Evolutionary conservation across 2,113 vertebrate species (phyloP), one percentile per base, ranked within the genome.

Genomic region (Laticauda laticaudata): DNA sequence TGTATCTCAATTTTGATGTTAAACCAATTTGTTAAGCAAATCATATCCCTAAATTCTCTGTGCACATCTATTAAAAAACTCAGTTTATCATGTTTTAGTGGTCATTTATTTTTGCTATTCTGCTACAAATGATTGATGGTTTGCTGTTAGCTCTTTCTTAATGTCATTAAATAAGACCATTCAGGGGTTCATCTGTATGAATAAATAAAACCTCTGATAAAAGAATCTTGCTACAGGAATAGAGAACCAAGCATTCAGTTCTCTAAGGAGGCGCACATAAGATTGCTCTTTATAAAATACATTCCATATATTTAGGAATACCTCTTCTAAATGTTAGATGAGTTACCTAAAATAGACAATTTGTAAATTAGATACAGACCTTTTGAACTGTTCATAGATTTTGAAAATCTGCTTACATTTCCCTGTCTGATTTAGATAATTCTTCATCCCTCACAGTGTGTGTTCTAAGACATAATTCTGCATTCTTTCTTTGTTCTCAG

Each of bases 401-500:
- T 15, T 86, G 55, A 53, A 64, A 86, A 53, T 15, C 2, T 59
- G 21, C 43, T 59, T 1, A 23, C 24, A 34, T 57, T n/a, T 56
- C 10, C 24, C 3, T 12, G 18, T 43, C 43, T 86, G 48, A 15
- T 54, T 26, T 34, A 20, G 34, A 11, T 43, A 3, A 81, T 86
- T 43, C 21, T 10, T 14, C 26, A 7, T 2, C 39, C 18, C 26
- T 53, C 24, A 48, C 15, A 23, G 75, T 34, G 45, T 55, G 29
- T 9, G 29, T 3, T 18, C 29, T 57, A 8, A 81, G 21, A 29
- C 55, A 3, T 55, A 59, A 64, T 86, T 59, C 34, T 64, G 34
- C 14, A 21, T 23, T 20, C 0, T 53, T 54, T 56, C 54, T 53
- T 34, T 39, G 14, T 75, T 87, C 86, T 56, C 95, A 98, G 98